Evolutionary conservation across 1,140 invertebrate species (phyloP).

Genomic region (Brachionus rotundiformis): DNA sequence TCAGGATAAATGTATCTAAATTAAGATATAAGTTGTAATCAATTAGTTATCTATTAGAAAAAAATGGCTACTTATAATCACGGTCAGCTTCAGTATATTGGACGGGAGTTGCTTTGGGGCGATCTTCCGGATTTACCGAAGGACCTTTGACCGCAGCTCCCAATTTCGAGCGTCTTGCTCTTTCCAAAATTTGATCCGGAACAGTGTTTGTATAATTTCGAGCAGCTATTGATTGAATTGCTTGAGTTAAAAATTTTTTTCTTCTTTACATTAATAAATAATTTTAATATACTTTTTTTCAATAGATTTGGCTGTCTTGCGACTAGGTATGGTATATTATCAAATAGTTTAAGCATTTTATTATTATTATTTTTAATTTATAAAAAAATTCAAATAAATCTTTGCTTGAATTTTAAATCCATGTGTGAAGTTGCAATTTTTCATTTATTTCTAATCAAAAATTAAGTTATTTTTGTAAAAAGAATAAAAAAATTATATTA

Average conservation of each 20-base stretch:
- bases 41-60: too few relatives aligned
- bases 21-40: too few relatives aligned
- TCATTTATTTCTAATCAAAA: slow-evolving; percentile 5
- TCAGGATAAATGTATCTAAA: slow-evolving; percentile 88
- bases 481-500: neutral
- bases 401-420: neutral
- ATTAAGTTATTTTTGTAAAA: neutral
- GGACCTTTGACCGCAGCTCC: slow-evolving; percentile 15
- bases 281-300: neutral
- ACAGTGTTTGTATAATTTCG: slow-evolving; percentile 35
- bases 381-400: slow-evolving; percentile 18
- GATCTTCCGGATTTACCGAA: neutral
- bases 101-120: neutral
- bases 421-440: slow-evolving; percentile 45
- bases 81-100: slow-evolving; percentile 37
- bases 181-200: slow-evolving; percentile 33
- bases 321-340: neutral
- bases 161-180: slow-evolving; percentile 34
- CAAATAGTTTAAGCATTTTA: slow-evolving; percentile 36
- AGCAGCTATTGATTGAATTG: neutral
- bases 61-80: slow-evolving; percentile 29
- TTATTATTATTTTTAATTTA: neutral
- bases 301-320: neutral
- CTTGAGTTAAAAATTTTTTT: neutral
- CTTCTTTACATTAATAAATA: neutral